Evolutionary conservation across 1,140 invertebrate genomes (phyloP).

Genomic region (Sitophilus oryzae): DNA sequence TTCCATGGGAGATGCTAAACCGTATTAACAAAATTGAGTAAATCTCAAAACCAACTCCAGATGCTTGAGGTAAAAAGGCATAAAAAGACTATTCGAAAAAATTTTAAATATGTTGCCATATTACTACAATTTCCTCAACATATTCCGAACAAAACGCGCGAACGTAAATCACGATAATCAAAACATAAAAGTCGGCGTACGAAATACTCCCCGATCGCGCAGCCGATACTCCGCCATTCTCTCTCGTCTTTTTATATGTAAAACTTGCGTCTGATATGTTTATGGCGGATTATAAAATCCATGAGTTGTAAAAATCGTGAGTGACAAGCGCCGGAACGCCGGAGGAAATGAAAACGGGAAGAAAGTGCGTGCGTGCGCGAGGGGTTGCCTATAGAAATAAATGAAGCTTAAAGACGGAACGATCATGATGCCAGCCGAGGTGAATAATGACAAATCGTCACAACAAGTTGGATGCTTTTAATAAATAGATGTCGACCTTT

Average conservation of each 20-base stretch:
- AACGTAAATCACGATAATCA: neutral
- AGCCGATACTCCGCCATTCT: conserved; percentile 6
- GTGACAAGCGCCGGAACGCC: conserved; percentile 44
- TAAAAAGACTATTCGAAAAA: no score
- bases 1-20: no score
- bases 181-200: neutral
- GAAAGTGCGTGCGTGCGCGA: conserved; percentile 25
- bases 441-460: conserved; percentile 34
- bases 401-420: conserved; percentile 44
- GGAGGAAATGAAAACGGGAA: conserved; percentile 44
- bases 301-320: conserved; percentile 46
- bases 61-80: no score
- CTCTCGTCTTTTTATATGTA: conserved; percentile 39
- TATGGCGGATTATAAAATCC: conserved; percentile 45
- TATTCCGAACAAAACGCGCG: neutral
- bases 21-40: no score
- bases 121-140: no score
- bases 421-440: conserved; percentile 38
- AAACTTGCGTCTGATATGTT: conserved; percentile 42
- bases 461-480: conserved; percentile 14
- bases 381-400: conserved; percentile 35
- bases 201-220: neutral
- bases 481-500: no score
- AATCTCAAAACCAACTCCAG: no score
- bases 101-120: no score